These are phyloP conservation scores for Neolamprologus kungweensis DNA, from an alignment of 2,113 vertebrate genomes.

Conservation along the genomic window DNA sequence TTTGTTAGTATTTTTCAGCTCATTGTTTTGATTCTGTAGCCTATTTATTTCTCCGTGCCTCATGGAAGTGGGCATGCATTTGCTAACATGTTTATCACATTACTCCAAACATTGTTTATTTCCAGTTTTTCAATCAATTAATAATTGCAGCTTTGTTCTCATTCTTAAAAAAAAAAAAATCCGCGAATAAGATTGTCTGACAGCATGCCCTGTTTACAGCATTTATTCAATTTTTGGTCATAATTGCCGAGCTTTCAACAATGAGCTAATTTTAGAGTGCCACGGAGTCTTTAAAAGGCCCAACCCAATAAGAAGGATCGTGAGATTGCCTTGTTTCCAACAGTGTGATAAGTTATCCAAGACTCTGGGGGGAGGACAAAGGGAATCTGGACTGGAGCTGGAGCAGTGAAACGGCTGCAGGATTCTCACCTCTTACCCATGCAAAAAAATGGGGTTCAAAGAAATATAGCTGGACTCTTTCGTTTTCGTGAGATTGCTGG, in stretches of 20 bases:
- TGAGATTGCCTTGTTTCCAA: neutral
- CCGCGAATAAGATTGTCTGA: neutral
- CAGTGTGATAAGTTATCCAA: neutral
- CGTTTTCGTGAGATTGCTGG: constrained; percentile 33
- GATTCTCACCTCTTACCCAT: neutral
- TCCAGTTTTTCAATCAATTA: neutral
- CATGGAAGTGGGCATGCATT: neutral
- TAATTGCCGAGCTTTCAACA: neutral
- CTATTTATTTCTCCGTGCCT: neutral
- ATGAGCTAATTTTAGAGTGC: neutral
- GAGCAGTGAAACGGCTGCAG: neutral
- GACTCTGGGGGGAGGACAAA: neutral
- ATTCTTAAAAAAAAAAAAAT: neutral
- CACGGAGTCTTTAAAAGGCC: neutral
- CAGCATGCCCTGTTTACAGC: neutral
- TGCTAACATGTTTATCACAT: neutral
- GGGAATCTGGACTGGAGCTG: neutral
- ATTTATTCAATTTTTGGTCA: neutral
- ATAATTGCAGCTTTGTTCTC: neutral
- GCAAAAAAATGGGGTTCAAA: constrained; percentile 15
- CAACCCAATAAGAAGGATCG: neutral
- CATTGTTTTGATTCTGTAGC: neutral
- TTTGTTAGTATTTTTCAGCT: neutral
- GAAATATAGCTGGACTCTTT: constrained; percentile 16
- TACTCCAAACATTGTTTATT: neutral